Percentiles rank a stretch among this genome's conserved stretches.
Evolutionary conservation across 2,888 invertebrate genomes (phyloP).

Genomic region (Drosophila multiciliata): DNA sequence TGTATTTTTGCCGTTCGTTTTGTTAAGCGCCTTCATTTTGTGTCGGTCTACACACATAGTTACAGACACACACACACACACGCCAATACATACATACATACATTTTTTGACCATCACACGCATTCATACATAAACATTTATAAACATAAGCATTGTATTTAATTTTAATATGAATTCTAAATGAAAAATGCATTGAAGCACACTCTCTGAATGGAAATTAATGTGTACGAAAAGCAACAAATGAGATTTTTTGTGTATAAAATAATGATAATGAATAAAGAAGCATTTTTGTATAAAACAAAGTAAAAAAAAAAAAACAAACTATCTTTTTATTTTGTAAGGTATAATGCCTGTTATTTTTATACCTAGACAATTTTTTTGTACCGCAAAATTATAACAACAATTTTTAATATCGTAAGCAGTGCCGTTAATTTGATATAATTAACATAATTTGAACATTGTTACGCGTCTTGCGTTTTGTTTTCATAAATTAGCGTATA

Average conservation of each 20-base stretch:
- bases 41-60: slow-evolving; percentile 72
- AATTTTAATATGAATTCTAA: slow-evolving; percentile 63
- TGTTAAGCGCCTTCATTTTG: slow-evolving; percentile 83
- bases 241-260: slow-evolving; percentile 75
- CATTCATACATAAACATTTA: slow-evolving; percentile 55
- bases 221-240: slow-evolving; percentile 53
- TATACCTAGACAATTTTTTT: not conserved
- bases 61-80: slow-evolving; percentile 54
- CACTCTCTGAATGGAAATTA: slow-evolving; percentile 40
- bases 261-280: slow-evolving; percentile 80
- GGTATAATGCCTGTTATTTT: no score
- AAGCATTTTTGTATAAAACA: slow-evolving; percentile 85
- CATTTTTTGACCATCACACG: slow-evolving; percentile 34
- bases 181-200: slow-evolving; percentile 59
- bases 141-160: slow-evolving; percentile 74
- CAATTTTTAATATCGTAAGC: not conserved
- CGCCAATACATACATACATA: slow-evolving; percentile 42
- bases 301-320: slow-evolving; percentile 65
- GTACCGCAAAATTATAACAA: not conserved
- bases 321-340: slow-evolving; percentile 13
- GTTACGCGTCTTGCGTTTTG: not conserved
- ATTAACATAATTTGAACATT: no score
- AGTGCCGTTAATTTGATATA: not conserved
- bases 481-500: not conserved
- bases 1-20: slow-evolving; percentile 65